A percentile compares a stretch with the other conserved stretches of the same genome.
Conservation (phyloP, 1,140 invertebrate species). For the Sycophila sp. region DNA sequence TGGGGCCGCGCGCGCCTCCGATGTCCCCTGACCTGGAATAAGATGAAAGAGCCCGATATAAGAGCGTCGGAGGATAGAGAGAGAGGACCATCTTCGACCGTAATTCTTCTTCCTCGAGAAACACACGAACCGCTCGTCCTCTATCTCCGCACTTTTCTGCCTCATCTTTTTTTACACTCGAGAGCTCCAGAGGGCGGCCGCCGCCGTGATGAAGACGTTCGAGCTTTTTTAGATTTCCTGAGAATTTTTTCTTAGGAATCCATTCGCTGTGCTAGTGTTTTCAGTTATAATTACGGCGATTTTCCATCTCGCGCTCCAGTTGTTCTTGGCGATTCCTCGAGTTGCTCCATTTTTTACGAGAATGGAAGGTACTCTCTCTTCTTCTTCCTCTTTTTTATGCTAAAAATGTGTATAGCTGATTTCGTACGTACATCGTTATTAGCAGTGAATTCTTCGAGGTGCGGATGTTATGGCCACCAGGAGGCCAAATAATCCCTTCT, state of each 20-base stretch:
- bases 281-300: too few relatives aligned
- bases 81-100: not conserved
- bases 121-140: not conserved
- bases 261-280: not conserved
- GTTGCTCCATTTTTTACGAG: too few relatives aligned
- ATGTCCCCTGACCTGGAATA: slow-evolving; percentile 47
- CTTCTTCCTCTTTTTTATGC: not conserved
- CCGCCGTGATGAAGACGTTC: not conserved
- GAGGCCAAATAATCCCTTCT: too few relatives aligned
- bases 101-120: not conserved
- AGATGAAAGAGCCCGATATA: slow-evolving; percentile 49
- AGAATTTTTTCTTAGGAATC: not conserved
- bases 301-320: too few relatives aligned
- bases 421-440: too few relatives aligned
- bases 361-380: not conserved
- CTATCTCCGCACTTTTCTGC: too few relatives aligned
- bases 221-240: too few relatives aligned
- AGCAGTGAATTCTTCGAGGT: too few relatives aligned
- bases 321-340: too few relatives aligned
- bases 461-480: too few relatives aligned
- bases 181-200: not conserved
- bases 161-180: not conserved
- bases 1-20: not conserved
- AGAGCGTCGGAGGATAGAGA: too few relatives aligned
- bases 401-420: too few relatives aligned